Evolutionary conservation across 2,797 vertebrate genomes (phyloP), one percentile per base, ranked within the genome.

Genomic region (Sebastes paucispinis): DNA sequence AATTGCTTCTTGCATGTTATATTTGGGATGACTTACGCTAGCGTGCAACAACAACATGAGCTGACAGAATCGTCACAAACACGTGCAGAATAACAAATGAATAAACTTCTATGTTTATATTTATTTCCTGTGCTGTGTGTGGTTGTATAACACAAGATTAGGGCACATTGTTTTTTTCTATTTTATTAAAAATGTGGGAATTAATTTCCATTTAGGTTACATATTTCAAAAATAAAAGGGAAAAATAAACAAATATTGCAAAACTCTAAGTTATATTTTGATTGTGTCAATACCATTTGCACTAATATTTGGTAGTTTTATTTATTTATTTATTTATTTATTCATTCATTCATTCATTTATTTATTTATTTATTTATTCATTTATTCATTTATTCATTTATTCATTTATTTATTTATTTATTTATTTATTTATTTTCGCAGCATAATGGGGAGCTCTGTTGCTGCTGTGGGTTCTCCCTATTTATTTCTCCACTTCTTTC

Each of bases 281-380:
- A 25, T 43, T 65, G 6, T 20, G 34, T 62, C 29, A 11, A 32
- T 18, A 10, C 29, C 27, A 62, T 62, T 62, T 59, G 32, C 32
- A 64, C 7, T 24, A 36, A 36, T 36, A 39, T 65, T 65, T 65
- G n/a, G 14, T 24, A 55, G 13, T 16, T 2, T 36, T 36, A 36
- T 36, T 34, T 34, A 34, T 34, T 34, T 34, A 34, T 34, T 34
- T 1, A 34, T 34, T 34, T 11, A 34, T 34, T 34, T 0, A 34
- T 34, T 34, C 1, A 34, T 34, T 34, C 0, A 34, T 34, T 34
- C 0, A 34, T 34, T 34, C 0, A 34, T 34, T 34, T 0, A 34
- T 34, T 34, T 0, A 32, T 32, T 32, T 0, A 34, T 25, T 39
- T 0, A 39, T 39, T 13, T 1, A 39, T 39, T 39, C 0, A 39